Base-by-base conservation (phyloP, 64 coral and sea anemone species). In the Orbicella faveolata region DNA sequence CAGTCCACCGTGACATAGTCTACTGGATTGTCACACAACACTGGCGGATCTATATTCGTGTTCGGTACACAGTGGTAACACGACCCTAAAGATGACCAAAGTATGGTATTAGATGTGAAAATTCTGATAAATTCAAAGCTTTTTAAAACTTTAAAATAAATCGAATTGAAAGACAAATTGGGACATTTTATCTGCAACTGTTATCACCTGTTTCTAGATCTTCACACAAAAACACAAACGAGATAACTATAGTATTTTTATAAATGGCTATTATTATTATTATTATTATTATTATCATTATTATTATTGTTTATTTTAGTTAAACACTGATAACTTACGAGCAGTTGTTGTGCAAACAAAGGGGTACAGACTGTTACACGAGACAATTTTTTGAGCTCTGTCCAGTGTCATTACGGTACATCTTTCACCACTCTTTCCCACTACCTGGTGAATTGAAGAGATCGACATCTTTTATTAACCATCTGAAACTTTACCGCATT, bases 281-380 rank as follows among this genome's bases (percentile, higher is more conserved):
- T 30, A 30, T 2, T 64, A 64, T 18, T 18, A 64, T 18, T 18
- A 3, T 6, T 64, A 21, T 15, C 0, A 64, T 16, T n/a, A n/a
- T n/a, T n/a, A n/a, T n/a, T n/a, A n/a, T n/a, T n/a, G n/a, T 63
- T 63, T 64, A 64, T 18, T 23, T 68, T 9, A 68, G 4, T 23
- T 25, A 21, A 25, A 68, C 1, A 9, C 13, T 19, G 6, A 7
- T 68, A 68, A 19, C 79, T 83, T 61, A 70, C 79, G 77, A 55
- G 33, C 89, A 9, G 48, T 75, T 74, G 63, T 81, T 26, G 63
- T 74, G 34, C 89, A 90, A 36, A 72, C 51, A 62, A 81, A 90
- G 7, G 89, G 76, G 63, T 90, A 83, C 36, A 81, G 89, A 55
- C 36, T 81, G 36, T 68, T 61, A 15, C 89, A 90, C 23, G 79